Evolutionary conservation across 2,797 vertebrate species (phyloP).

Genomic region (Leontopithecus rosalia): DNA sequence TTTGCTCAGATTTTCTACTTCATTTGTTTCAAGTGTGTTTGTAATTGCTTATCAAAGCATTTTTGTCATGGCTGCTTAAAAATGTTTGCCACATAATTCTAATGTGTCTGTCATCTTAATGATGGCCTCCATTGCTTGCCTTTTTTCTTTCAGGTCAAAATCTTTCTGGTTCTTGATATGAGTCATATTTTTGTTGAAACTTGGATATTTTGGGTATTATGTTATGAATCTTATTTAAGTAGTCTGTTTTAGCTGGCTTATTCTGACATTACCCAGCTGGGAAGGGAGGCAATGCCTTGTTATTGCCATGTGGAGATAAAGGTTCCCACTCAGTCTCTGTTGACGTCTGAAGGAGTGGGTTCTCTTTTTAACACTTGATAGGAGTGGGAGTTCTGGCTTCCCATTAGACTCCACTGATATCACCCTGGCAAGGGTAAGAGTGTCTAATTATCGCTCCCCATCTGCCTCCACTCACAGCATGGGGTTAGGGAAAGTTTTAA

Average conservation of each 20-base stretch:
- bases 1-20: background rate
- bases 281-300: background rate
- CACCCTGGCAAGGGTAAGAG: background rate
- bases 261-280: background rate
- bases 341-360: background rate
- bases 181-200: background rate
- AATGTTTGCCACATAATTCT: background rate
- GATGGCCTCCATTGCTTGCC: background rate
- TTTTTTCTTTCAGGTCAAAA: background rate
- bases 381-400: background rate
- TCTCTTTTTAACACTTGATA: background rate
- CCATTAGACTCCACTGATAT: background rate
- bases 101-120: background rate
- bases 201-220: background rate
- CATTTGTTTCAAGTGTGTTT: background rate
- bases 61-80: background rate
- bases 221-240: background rate
- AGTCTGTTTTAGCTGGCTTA: background rate
- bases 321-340: background rate
- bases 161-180: background rate
- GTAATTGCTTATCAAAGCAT: background rate
- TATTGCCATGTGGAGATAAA: background rate
- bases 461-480: background rate
- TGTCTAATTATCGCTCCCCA: background rate
- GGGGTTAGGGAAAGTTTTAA: background rate